Percentiles rank a stretch among this genome's conserved stretches.
These are phyloP conservation scores for Spilogale gracilis DNA, from an alignment of 2,113 vertebrate genomes.

Conservation along the genomic window DNA sequence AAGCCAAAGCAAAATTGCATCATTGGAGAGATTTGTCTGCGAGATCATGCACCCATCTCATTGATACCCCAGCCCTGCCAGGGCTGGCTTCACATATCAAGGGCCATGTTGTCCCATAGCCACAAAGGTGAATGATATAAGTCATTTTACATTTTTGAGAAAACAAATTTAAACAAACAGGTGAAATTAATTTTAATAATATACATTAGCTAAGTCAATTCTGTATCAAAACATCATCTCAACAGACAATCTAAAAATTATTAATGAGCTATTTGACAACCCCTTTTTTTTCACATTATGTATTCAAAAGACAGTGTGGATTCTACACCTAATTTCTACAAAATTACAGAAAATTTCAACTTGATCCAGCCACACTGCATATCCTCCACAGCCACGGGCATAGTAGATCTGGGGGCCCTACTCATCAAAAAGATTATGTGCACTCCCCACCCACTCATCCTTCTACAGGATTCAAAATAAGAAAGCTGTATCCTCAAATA, in stretches of 20 bases:
- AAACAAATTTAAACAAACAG: not conserved
- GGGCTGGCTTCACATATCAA: not conserved
- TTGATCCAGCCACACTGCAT: not conserved
- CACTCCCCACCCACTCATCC: not conserved
- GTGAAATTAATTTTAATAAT: not conserved
- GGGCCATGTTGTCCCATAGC: not conserved
- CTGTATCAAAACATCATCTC: not conserved
- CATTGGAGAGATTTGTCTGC: not conserved
- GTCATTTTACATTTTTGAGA: slow-evolving; percentile 33
- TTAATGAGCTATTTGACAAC: not conserved
- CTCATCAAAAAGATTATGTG: accelerated
- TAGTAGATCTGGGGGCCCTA: not conserved
- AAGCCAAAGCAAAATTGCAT: not conserved
- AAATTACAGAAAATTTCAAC: not conserved
- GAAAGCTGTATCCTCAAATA: not conserved
- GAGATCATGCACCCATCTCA: not conserved
- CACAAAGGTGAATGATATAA: not conserved
- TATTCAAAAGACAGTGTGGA: not conserved
- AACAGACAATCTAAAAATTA: not conserved
- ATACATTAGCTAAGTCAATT: not conserved
- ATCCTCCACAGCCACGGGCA: not conserved
- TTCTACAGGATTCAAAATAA: not conserved
- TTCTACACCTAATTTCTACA: not conserved
- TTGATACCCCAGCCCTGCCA: not conserved
- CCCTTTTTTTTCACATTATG: not conserved